Evolutionary conservation across 2,797 vertebrate genomes (phyloP).

Genomic region (Oreochromis mossambicus): DNA sequence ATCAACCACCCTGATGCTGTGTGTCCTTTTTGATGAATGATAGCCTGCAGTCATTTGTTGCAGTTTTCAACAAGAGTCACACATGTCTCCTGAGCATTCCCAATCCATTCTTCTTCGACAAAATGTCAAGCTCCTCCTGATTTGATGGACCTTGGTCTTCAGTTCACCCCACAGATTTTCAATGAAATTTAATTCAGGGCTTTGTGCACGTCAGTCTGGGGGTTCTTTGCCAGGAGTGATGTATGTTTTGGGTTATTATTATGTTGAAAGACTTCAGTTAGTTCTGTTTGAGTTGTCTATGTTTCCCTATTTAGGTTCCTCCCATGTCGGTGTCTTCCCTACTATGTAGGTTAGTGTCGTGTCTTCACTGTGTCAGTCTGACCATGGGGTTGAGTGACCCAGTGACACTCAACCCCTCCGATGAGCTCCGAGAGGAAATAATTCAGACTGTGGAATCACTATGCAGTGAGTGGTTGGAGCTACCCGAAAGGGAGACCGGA

Average conservation of each 20-base stretch:
- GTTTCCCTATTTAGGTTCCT: background rate
- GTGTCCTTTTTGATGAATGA: background rate
- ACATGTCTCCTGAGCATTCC: background rate
- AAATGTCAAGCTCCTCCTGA: background rate
- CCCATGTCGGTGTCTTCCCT: background rate
- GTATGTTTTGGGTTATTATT: background rate
- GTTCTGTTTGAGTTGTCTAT: background rate
- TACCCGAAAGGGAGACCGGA: fast-evolving
- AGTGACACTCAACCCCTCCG: background rate
- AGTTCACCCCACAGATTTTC: background rate
- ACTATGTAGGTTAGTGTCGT: background rate
- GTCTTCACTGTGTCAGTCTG: background rate
- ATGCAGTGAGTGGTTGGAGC: background rate
- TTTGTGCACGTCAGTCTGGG: background rate
- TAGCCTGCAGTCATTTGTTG: background rate
- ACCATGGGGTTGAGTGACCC: background rate
- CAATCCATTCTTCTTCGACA: background rate
- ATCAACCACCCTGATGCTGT: fast-evolving
- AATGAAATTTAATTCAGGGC: background rate
- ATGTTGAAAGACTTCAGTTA: background rate
- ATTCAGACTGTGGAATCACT: background rate
- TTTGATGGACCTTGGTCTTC: background rate
- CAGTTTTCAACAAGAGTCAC: background rate
- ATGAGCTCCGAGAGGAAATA: background rate
- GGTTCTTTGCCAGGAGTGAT: background rate